Evolutionary conservation across 35 echinoderm and acorn worm species (phyloP).

Genomic region (Ophioderma brevispina): DNA sequence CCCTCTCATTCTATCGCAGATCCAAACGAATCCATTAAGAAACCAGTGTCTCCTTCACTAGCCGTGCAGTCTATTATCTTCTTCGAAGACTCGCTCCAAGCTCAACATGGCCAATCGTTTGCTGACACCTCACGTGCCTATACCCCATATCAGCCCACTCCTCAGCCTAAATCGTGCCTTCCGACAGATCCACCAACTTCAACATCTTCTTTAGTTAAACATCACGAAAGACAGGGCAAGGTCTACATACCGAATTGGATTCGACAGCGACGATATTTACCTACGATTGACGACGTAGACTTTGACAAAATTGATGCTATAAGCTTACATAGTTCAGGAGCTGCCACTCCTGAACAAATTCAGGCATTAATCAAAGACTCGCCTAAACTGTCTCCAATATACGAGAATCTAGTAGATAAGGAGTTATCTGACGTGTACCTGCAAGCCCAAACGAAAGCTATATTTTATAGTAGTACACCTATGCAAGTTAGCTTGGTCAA

Average conservation of each 20-base stretch:
- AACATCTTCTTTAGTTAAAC: neutral
- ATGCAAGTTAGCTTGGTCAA: neutral
- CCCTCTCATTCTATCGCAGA: too few relatives aligned
- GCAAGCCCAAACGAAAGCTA: neutral
- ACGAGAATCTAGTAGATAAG: neutral
- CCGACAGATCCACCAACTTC: neutral
- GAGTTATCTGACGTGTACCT: neutral
- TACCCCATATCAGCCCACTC: neutral
- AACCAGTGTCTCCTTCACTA: too few relatives aligned
- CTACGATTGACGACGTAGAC: conserved; percentile 51
- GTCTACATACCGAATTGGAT: conserved; percentile 29
- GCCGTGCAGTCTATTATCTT: too few relatives aligned
- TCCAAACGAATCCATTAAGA: too few relatives aligned
- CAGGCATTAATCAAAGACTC: neutral
- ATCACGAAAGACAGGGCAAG: neutral
- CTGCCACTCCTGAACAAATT: neutral
- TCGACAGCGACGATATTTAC: conserved; percentile 38
- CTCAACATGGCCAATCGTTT: neutral
- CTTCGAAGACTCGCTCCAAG: neutral
- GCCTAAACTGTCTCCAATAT: neutral
- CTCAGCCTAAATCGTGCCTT: too few relatives aligned
- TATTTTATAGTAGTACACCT: neutral
- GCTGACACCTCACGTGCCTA: neutral
- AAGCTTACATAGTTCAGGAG: conserved; percentile 32
- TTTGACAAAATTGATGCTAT: conserved; percentile 62